Evolutionary conservation across 2,113 vertebrate species (phyloP).

Genomic region (Meriones unguiculatus): DNA sequence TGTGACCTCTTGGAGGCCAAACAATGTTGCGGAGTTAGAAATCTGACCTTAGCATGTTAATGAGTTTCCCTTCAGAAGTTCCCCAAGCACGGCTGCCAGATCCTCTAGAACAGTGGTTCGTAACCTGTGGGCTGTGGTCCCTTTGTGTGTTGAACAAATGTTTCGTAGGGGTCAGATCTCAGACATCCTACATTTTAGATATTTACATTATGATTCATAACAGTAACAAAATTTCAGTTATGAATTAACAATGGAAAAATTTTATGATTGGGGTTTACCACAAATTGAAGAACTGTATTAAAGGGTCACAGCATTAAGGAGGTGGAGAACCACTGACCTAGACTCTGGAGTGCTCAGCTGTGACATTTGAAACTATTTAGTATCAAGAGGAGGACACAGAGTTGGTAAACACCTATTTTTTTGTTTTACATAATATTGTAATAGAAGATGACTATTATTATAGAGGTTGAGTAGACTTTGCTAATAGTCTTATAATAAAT

Average conservation of each 20-base stretch:
- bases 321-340: background rate
- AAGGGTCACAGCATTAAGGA: background rate
- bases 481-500: background rate
- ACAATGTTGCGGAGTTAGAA: background rate
- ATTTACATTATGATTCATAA: background rate
- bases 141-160: background rate
- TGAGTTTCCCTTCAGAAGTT: background rate
- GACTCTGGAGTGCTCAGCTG: background rate
- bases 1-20: background rate
- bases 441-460: constrained; percentile 32
- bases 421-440: background rate
- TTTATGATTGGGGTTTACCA: background rate
- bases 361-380: background rate
- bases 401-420: background rate
- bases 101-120: background rate
- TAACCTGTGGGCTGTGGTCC: background rate
- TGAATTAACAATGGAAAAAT: background rate
- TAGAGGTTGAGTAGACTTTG: constrained; percentile 14
- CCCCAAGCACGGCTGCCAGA: background rate
- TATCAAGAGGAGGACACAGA: background rate
- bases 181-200: background rate
- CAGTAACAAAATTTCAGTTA: background rate
- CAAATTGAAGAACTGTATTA: background rate
- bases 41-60: background rate
- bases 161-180: background rate